These are phyloP conservation scores for Acanthochromis polyacanthus DNA, from an alignment of 2,113 vertebrate genomes.

Conservation along the genomic window DNA sequence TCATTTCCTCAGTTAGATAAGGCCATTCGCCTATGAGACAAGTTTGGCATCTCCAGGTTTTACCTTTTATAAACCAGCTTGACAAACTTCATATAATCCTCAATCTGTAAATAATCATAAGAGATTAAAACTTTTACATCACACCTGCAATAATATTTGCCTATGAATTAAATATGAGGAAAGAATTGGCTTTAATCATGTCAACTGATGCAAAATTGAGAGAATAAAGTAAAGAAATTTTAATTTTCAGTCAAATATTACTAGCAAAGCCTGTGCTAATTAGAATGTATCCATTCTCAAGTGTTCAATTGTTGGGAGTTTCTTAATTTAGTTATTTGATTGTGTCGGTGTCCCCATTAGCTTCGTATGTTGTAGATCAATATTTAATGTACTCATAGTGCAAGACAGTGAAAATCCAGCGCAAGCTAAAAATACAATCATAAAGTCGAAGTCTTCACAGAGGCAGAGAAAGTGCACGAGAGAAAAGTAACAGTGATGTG, in stretches of 20 bases:
- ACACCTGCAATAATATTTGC: conserved; percentile 8
- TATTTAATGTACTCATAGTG: conserved; percentile 49
- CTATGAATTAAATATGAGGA: conserved; percentile 30
- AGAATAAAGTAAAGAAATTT: conserved; percentile 25
- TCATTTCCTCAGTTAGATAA: conserved; percentile 71
- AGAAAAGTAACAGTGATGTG: conserved; percentile 23
- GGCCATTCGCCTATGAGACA: conserved; percentile 48
- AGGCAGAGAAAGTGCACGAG: conserved; percentile 54
- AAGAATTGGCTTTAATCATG: background rate
- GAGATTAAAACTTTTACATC: conserved; percentile 19
- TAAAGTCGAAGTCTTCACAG: conserved; percentile 57
- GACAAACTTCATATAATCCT: conserved; percentile 15
- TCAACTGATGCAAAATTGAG: conserved; percentile 15
- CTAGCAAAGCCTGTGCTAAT: conserved; percentile 16
- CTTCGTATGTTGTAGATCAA: conserved; percentile 18
- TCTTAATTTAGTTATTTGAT: conserved; percentile 17
- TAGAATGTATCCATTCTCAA: conserved; percentile 4
- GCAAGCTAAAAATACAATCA: conserved; percentile 57
- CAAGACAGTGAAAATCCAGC: conserved; percentile 23
- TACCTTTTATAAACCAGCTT: conserved; percentile 33
- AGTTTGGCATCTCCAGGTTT: conserved; percentile 43
- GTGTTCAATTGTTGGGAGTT: conserved; percentile 1
- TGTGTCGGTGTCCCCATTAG: background rate
- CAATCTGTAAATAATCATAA: conserved; percentile 13
- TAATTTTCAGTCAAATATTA: conserved; percentile 14